Evolutionary conservation across 2,113 vertebrate species (phyloP).

Genomic region (Salvelinus alpinus): DNA sequence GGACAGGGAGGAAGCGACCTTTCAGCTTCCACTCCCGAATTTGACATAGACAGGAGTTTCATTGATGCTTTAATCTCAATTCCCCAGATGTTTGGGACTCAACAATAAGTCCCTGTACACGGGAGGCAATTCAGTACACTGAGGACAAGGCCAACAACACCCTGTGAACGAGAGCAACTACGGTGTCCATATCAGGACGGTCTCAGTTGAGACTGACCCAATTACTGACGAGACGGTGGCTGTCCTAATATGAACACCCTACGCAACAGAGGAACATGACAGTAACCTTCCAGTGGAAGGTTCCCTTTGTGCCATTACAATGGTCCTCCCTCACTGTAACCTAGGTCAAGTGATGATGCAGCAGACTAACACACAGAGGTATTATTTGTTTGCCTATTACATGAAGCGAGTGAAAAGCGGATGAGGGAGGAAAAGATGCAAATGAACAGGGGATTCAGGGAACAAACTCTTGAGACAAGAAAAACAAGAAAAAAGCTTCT

Average conservation of each 20-base stretch:
- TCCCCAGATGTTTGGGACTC: conserved; percentile 48
- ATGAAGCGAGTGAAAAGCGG: not conserved
- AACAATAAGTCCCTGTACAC: conserved; percentile 13
- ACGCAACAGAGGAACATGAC: too few relatives aligned
- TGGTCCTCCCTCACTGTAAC: too few relatives aligned
- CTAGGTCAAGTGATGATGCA: too few relatives aligned
- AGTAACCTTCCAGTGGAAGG: too few relatives aligned
- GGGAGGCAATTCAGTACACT: not conserved
- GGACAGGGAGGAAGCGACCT: not conserved
- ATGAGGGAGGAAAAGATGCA: not conserved
- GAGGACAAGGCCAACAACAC: not conserved
- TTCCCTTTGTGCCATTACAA: too few relatives aligned
- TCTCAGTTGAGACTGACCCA: too few relatives aligned
- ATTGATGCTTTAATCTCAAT: conserved; percentile 51
- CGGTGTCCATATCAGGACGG: too few relatives aligned
- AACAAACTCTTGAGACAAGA: conserved; percentile 30
- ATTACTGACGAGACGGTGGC: too few relatives aligned
- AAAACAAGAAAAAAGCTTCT: conserved; percentile 53
- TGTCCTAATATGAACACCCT: too few relatives aligned
- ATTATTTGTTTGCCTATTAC: conserved; percentile 1
- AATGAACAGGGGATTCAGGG: conserved; percentile 5
- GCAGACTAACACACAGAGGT: too few relatives aligned
- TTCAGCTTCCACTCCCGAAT: not conserved
- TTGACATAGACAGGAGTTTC: not conserved
- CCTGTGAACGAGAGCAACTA: too few relatives aligned